These are phyloP conservation scores for Helostoma temminkii DNA, from an alignment of 2,797 vertebrate genomes.

Conservation along the genomic window DNA sequence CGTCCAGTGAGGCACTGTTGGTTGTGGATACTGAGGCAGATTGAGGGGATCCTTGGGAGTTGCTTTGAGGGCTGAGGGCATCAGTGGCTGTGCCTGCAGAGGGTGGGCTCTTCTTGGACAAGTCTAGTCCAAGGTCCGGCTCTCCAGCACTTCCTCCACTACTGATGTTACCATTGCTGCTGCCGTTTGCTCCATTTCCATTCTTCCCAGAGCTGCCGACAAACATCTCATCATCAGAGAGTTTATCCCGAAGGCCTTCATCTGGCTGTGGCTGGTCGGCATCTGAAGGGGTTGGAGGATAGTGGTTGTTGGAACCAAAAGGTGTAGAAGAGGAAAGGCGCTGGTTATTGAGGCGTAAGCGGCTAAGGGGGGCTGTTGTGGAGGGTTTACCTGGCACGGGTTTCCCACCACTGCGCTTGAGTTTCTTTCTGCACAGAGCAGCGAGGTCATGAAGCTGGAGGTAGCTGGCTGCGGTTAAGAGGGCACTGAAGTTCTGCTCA, in stretches of 20 bases:
- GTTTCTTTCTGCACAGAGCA: constrained; percentile 95
- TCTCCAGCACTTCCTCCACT: constrained; percentile 83
- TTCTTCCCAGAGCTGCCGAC: constrained; percentile 86
- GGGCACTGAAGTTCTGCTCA: constrained; percentile 93
- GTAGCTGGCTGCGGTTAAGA: constrained; percentile 98
- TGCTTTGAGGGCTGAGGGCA: constrained; percentile 90
- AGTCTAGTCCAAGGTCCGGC: constrained; percentile 91
- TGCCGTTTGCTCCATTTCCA: constrained; percentile 76
- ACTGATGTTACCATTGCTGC: constrained; percentile 86
- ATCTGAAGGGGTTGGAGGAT: constrained; percentile 78
- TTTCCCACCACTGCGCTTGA: constrained; percentile 90
- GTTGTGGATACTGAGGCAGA: constrained; percentile 91
- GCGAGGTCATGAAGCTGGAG: constrained; percentile 98
- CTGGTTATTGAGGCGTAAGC: constrained; percentile 89
- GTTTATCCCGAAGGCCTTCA: constrained; percentile 86
- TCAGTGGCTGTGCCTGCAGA: constrained; percentile 88
- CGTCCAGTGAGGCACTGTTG: constrained; percentile 95
- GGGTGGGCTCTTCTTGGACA: constrained; percentile 94
- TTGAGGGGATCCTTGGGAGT: constrained; percentile 90
- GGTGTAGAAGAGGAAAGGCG: constrained; percentile 88
- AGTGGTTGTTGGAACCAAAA: constrained; percentile 87
- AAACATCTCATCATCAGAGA: constrained; percentile 92
- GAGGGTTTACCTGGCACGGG: constrained; percentile 88
- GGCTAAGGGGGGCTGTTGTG: constrained; percentile 79
- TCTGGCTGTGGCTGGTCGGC: constrained; percentile 80